Evolutionary conservation across 2,113 vertebrate genomes (phyloP), one percentile per base, ranked within the genome.

Genomic region (Oryzias javanicus): DNA sequence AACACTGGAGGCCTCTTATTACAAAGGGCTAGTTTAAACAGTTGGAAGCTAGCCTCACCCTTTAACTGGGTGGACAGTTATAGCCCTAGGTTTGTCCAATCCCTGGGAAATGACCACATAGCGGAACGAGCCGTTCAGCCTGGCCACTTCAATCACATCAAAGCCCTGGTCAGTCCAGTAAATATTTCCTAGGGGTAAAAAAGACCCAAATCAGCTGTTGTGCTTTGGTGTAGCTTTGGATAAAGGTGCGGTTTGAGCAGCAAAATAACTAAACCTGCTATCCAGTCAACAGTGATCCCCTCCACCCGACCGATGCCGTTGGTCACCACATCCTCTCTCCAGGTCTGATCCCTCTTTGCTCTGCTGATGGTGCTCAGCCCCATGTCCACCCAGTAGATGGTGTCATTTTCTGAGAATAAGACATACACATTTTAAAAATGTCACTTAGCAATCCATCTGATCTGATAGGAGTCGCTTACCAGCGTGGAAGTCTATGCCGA

Each of bases 121-220:
- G 63, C 96, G 95, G 90, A 98, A 98, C 19, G 96, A 98, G n/a
- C 97, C 97, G 0, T 98, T 98, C 59, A 98, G 92, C 67, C 97
- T 87, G 61, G 97, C 95, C n/a, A 98, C 97, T 79, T 98, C 97
- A 1, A 98, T 98, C 53, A 98, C 96, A 0, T 98, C 97, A 0
- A 98, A 98, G 60, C 97, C 97, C 85, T 98, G 97, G 71, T 98
- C 97, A 0, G 97, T 98, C 97, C 97, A 98, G 88, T 98, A 98
- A 84, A 98, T 98, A 82, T 98, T 98, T 64, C 97, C 97, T 98
- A 70, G 49, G 14, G 18, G 8, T 18, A 18, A 58, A n/a, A 47
- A 42, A 14, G 10, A 51, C 17, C 16, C 13, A 51, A 62, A 6
- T 79, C 13, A 75, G 57, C 4, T 12, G 3, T 45, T 17, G 5